phyloP scores from a whole-genome alignment of 2,113 vertebrate species.

The Suricata suricatta region DNA sequence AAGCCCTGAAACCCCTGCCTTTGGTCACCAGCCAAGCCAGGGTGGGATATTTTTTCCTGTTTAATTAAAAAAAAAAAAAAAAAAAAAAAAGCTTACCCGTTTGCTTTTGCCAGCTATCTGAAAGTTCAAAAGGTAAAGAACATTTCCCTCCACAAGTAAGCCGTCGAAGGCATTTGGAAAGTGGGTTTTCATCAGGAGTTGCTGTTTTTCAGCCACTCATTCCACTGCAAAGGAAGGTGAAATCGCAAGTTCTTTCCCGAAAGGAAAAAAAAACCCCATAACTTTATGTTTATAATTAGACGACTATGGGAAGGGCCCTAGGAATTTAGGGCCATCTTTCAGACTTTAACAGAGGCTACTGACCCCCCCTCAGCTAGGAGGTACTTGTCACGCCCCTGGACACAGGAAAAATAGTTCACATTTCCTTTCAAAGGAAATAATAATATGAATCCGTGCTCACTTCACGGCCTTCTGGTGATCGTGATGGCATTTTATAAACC shows the following conservation, averaged over 20 bases:
- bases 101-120: slow-evolving; percentile 54
- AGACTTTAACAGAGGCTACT: background rate
- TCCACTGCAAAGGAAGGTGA: slow-evolving; percentile 37
- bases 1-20: background rate
- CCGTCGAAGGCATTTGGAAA: slow-evolving; percentile 32
- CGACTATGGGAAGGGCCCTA: background rate
- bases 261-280: background rate
- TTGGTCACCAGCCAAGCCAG: slow-evolving; percentile 27
- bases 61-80: slow-evolving; percentile 65
- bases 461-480: background rate
- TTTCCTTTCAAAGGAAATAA: background rate
- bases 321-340: background rate
- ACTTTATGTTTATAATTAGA: background rate
- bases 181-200: slow-evolving; percentile 19
- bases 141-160: slow-evolving; percentile 65
- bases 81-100: background rate
- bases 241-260: slow-evolving; percentile 40
- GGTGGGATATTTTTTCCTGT: slow-evolving; percentile 61
- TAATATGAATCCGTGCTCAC: background rate
- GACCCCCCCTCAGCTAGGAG: background rate
- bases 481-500: background rate
- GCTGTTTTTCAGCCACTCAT: slow-evolving; percentile 11
- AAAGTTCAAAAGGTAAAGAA: slow-evolving; percentile 74
- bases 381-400: too few species aligned
- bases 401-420: background rate